These are phyloP conservation scores for Tringa solitaria DNA, from an alignment of 2,113 vertebrate genomes.

Conservation along the genomic window DNA sequence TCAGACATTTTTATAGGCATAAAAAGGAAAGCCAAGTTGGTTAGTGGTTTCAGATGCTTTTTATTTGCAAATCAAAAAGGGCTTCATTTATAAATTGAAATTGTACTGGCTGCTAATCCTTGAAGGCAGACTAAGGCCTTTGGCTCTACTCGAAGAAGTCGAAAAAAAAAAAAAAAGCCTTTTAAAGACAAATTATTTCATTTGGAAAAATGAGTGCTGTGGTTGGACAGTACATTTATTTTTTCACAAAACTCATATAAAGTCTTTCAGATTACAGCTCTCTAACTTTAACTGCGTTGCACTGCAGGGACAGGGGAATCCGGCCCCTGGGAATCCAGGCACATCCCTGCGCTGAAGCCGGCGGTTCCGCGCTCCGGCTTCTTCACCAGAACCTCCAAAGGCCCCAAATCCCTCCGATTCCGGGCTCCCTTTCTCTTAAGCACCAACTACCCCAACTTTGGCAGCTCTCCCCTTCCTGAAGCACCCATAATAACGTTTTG, in stretches of 20 bases:
- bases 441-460: accelerated
- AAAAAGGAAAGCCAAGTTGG: conserved; percentile 42
- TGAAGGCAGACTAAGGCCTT: neutral
- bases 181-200: conserved; percentile 55
- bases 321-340: accelerated
- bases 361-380: neutral
- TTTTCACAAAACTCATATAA: neutral
- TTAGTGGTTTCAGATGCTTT: conserved; percentile 64
- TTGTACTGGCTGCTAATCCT: conserved; percentile 8
- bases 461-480: neutral
- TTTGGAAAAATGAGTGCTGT: conserved; percentile 47
- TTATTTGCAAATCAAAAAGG: conserved; percentile 36
- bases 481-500: neutral
- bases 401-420: neutral
- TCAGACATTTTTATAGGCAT: conserved; percentile 65
- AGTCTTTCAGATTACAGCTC: neutral
- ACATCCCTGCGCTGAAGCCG: neutral
- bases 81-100: conserved; percentile 32
- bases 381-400: neutral
- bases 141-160: neutral
- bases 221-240: conserved; percentile 21
- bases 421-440: too few relatives aligned
- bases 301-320: neutral
- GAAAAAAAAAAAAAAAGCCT: neutral
- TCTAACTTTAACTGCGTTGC: accelerated